Conservation (phyloP, 2,113 vertebrate species). For the Carollia perspicillata region DNA sequence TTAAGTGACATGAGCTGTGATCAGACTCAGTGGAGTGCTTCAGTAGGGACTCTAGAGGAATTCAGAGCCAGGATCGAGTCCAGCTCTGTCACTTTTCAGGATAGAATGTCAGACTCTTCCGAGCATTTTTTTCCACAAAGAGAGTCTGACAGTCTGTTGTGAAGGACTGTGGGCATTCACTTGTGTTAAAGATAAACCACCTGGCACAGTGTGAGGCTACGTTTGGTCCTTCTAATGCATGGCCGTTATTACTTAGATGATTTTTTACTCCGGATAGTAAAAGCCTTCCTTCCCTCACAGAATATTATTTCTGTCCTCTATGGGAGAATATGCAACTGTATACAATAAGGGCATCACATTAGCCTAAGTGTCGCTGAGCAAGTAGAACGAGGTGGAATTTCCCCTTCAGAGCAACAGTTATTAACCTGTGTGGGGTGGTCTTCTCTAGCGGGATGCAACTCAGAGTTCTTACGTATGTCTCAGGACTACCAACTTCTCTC, state of each 20-base stretch:
- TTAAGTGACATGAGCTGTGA: not conserved
- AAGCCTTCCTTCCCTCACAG: not conserved
- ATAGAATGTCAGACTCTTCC: not conserved
- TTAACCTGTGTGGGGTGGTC: not conserved
- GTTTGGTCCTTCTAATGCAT: not conserved
- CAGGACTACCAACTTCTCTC: not conserved
- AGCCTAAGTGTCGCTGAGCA: not conserved
- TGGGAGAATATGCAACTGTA: not conserved
- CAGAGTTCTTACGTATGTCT: not conserved
- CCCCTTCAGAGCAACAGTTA: not conserved
- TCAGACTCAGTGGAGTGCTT: not conserved
- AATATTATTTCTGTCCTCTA: not conserved
- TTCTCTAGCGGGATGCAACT: not conserved
- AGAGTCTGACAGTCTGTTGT: too few relatives aligned
- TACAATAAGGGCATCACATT: not conserved
- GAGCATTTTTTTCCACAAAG: not conserved
- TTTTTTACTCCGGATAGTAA: not conserved
- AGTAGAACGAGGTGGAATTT: not conserved
- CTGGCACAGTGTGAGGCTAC: not conserved
- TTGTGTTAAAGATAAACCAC: not conserved
- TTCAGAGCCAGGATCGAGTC: not conserved
- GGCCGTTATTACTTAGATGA: not conserved
- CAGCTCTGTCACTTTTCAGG: not conserved
- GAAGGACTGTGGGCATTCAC: not conserved
- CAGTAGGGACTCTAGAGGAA: not conserved